phyloP scores from a whole-genome alignment of 2,797 vertebrate species.

The Scleropages formosus region DNA sequence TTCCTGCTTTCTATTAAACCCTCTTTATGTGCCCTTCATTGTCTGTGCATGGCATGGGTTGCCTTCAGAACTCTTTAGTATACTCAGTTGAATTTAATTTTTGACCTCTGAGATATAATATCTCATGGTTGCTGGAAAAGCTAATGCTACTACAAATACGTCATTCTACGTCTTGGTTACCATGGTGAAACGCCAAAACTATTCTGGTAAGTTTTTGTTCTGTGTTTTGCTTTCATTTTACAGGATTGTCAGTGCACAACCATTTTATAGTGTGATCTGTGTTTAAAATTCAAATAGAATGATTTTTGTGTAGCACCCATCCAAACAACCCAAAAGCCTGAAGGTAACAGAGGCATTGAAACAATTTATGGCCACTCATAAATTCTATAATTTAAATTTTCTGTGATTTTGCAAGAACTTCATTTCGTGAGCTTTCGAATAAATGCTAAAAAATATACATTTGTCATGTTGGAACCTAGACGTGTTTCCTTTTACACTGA shows the following conservation, averaged over 20 bases:
- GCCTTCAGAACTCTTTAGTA: neutral
- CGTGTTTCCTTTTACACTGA: too few species aligned
- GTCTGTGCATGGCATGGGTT: neutral
- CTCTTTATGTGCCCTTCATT: constrained; percentile 14
- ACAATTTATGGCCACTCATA: too few species aligned
- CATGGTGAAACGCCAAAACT: constrained; percentile 30
- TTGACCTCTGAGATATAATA: constrained; percentile 11
- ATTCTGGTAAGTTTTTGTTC: constrained; percentile 26
- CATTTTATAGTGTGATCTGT: neutral
- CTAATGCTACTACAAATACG: constrained; percentile 25
- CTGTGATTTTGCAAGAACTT: too few species aligned
- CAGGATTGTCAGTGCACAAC: constrained; percentile 26
- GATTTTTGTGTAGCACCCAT: neutral
- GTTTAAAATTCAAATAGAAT: neutral
- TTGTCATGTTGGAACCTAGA: too few species aligned
- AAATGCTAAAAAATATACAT: too few species aligned
- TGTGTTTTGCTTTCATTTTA: constrained; percentile 33
- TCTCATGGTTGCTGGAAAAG: constrained; percentile 10
- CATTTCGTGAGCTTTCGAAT: too few species aligned
- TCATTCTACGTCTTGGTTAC: constrained; percentile 26
- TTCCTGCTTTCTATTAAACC: constrained; percentile 23
- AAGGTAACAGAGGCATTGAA: too few species aligned
- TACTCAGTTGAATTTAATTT: neutral
- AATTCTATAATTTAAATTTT: too few species aligned
- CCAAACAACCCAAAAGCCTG: too few species aligned